These are phyloP conservation scores for Hecatera dysodea DNA, from an alignment of 2,888 invertebrate species.

Conservation along the genomic window DNA sequence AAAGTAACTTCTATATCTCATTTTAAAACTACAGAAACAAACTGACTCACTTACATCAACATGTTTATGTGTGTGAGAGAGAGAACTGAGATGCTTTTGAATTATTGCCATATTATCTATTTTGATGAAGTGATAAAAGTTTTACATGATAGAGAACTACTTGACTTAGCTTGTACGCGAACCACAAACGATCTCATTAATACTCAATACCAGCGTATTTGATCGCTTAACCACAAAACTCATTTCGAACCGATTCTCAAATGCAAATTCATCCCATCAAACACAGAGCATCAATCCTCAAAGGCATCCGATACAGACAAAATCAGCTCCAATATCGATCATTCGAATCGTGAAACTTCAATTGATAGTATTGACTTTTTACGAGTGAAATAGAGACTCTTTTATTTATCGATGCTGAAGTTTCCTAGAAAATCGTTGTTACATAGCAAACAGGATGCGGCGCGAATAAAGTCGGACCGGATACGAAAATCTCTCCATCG, in stretches of 20 bases:
- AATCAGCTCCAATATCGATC: conserved; percentile 57
- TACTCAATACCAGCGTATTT: conserved; percentile 31
- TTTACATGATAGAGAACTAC: not conserved
- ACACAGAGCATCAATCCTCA: conserved; percentile 42
- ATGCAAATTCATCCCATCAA: conserved; percentile 44
- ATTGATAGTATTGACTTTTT: conserved; percentile 64
- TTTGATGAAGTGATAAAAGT: not conserved
- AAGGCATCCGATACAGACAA: conserved; percentile 50
- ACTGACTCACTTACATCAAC: not conserved
- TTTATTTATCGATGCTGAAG: conserved; percentile 69
- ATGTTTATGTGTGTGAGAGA: not conserved
- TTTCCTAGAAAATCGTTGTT: conserved; percentile 76
- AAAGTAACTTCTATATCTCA: not conserved
- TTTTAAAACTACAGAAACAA: not conserved
- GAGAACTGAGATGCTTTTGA: too few species aligned
- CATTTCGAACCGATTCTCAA: conserved; percentile 47
- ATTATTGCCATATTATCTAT: not conserved
- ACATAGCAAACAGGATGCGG: conserved; percentile 81
- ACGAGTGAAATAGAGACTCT: conserved; percentile 64
- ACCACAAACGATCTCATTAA: conserved; percentile 23
- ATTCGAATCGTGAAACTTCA: conserved; percentile 58
- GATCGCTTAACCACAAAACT: conserved; percentile 43
- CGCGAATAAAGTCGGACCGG: conserved; percentile 83
- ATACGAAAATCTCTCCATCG: conserved; percentile 87
- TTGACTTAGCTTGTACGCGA: not conserved